Base-by-base conservation (phyloP, 2,888 invertebrate species). In the Sarcophaga carnaria region DNA sequence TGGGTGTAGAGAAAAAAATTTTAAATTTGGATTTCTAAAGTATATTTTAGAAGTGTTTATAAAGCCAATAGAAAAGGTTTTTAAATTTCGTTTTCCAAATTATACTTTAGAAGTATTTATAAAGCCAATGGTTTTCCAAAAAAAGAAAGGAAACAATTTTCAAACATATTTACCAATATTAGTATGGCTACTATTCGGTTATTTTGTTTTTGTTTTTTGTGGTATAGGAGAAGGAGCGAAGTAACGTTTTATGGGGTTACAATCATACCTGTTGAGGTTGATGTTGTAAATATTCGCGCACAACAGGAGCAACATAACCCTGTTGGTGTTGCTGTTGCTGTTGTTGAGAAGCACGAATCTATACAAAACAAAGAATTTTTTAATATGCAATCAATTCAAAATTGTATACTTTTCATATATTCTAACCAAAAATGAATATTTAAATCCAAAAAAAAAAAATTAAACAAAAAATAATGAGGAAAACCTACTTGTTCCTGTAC, bases 221-320 rank as follows among this genome's bases (percentile, higher is more conserved):
- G 25, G 14, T 37, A 8, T 8, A 37, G 37, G 37, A 37, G 59
- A 45, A 12, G 14, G 59, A 10, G 2, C 11, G 45, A 3, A 54
- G 25, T 60, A 80, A 70, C 25, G 20, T 12, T 4, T 14, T 54
- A 59, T n/a, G 12, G n/a, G 17, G 20, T 59, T 25, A 27, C 66
- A 71, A 74, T 88, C 90, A 88, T 90, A 92, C 93, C 92, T 93
- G 93, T 80, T 92, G 89, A 47, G 89, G 88, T 66, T 90, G 90
- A 79, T 92, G 92, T 85, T 93, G 93, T 85, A 90, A 85, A 88
- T 93, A 93, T 79, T 93, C 93, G 75, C 93, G 90, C n/a, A 93
- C 92, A 6, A 91, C 91, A 49, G 93, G 93, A 27, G 93, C 93
- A 85, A 93, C 92, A 89, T 93, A 93, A 25, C 90, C 90, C 60